Evolutionary conservation across 2,888 invertebrate genomes (phyloP), one percentile per base, ranked within the genome.

Genomic region (Eubasilissa splendida): DNA sequence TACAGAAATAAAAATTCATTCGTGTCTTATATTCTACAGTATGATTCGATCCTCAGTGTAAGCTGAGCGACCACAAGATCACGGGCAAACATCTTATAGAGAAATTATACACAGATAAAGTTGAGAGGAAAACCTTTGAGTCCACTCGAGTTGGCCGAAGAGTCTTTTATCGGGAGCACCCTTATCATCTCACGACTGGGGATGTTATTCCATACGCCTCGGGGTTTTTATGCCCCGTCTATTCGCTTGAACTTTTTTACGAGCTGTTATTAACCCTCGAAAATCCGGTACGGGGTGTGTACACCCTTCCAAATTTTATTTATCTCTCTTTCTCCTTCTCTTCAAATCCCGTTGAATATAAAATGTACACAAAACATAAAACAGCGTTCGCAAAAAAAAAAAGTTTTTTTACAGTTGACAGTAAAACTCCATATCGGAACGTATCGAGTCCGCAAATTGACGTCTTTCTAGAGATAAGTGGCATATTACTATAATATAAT

Each of bases 141-240:
- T 76, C 76, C 76, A 80, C 82, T 80, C 33, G 73, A 80, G 76
- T 77, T 74, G 77, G 63, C 79, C 77, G 77, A 59, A 70, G 33
- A 58, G 70, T 59, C 74, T 65, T 80, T 82, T 82, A 82, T 82
- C 63, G 77, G 58, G 65, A 80, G 80, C 14, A 77, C 82, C 82
- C 82, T 82, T 82, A 82, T 80, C 82, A 68, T 80, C 56, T 60
- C 71, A 53, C 78, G 42, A 54, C 59, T 59, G 65, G 54, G 80
- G 79, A 82, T 82, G 80, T 80, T 82, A 80, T 82, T 80, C 80
- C 80, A 82, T 82, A 80, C 82, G 70, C 71, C 77, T 70, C n/a
- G 60, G 31, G 81, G 59, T 80, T 80, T 82, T 82, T 82, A 82
- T 75, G 80, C 77, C 50, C 58, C 82, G 79, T 80, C 82, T 77